Evolutionary conservation across 2,888 invertebrate species (phyloP).

Genomic region (Atethmia centrago): DNA sequence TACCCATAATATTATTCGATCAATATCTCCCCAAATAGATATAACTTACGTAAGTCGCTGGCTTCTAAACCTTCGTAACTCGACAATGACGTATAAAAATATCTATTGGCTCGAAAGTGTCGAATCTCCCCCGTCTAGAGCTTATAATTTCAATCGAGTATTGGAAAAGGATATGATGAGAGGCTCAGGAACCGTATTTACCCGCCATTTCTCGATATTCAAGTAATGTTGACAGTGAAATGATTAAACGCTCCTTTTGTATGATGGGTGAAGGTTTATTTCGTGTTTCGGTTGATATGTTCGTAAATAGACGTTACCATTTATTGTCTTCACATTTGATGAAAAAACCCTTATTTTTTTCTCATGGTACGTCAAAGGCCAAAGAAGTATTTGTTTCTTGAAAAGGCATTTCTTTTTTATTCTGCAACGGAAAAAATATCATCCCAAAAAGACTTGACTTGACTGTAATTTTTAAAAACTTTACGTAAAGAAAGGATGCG

Average conservation of each 20-base stretch:
- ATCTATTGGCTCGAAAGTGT: slow-evolving; percentile 53
- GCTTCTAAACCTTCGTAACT: slow-evolving; percentile 49
- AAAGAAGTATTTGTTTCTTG: too few relatives aligned
- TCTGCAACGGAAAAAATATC: background rate
- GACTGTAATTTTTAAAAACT: background rate
- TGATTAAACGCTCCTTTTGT: slow-evolving; percentile 27
- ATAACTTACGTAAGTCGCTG: slow-evolving; percentile 45
- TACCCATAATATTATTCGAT: slow-evolving; percentile 28
- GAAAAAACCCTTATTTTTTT: too few relatives aligned
- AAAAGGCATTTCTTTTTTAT: background rate
- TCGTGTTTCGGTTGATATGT: slow-evolving; percentile 5
- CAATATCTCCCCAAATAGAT: slow-evolving; percentile 41
- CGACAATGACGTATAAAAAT: slow-evolving; percentile 53
- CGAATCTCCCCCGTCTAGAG: slow-evolving; percentile 46
- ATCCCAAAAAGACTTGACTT: background rate
- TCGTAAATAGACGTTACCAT: slow-evolving; percentile 14
- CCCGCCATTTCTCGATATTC: slow-evolving; percentile 46
- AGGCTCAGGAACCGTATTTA: slow-evolving; percentile 44
- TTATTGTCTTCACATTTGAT: background rate
- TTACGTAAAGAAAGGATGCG: background rate
- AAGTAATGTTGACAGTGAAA: slow-evolving; percentile 50
- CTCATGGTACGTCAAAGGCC: background rate
- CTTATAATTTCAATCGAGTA: slow-evolving; percentile 62
- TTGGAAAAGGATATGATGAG: slow-evolving; percentile 50
- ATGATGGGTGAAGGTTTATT: slow-evolving; percentile 4